Base-by-base conservation (phyloP, 2,797 vertebrate genomes). In the Amazona finschi region DNA sequence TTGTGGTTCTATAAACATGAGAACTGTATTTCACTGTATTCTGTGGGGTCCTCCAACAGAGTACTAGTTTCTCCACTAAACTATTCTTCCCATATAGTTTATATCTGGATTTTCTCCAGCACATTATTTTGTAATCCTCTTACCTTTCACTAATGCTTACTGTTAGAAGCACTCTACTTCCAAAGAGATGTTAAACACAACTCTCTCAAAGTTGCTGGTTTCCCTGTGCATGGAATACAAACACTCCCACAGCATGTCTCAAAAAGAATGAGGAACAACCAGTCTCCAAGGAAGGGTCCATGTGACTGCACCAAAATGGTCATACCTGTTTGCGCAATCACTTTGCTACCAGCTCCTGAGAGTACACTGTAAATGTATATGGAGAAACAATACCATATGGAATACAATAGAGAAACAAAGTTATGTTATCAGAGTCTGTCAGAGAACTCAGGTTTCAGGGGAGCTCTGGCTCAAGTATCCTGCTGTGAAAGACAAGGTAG, bases 161-260 rank as follows among this genome's bases (percentile, higher is more conserved):
- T 20, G 10, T 52, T 65, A 69, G 27, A 84, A 61, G 27, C 19
- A 39, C 20, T 82, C 19, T 44, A 12, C 28, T 58, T 87, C 46
- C 84, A 78, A 93, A 47, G 4, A 47, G 28, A 12, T 47, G 17
- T 66, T 65, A 77, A 70, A 58, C 15, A 70, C 3, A 67, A 27
- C 28, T 47, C 19, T 61, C n/a, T 57, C n/a, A 19, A 64, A 74
- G 46, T 18, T 58, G 9, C 38, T 72, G 31, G 5, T 39, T 89
- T 31, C 47, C 69, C 52, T 76, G 21, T 30, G 9, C 15, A 24
- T 14, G 31, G 38, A 78, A 87, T 12, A 12, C 8, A 60, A 74
- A 67, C 8, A 8, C 5, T 60, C 19, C 9, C 14, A 2, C 0
- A 0, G 33, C 46, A 49, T 20, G 60, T 57, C 27, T 28, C 38